phyloP scores from a whole-genome alignment of 2,113 vertebrate species.

The Prunella himalayana region DNA sequence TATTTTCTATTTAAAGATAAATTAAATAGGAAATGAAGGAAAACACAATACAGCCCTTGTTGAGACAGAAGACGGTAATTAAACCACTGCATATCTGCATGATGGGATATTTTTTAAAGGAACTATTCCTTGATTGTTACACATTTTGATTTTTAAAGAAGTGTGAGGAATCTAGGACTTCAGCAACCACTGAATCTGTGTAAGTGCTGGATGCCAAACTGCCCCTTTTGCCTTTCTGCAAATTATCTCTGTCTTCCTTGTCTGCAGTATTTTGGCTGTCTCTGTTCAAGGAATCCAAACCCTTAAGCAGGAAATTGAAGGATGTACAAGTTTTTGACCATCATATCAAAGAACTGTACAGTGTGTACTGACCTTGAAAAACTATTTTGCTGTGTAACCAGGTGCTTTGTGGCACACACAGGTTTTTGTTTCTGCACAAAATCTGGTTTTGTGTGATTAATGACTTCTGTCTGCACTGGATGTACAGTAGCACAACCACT shows the following conservation, averaged over 20 bases:
- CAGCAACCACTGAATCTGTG: background rate
- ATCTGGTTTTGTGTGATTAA: constrained; percentile 10
- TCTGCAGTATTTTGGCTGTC: background rate
- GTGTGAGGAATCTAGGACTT: background rate
- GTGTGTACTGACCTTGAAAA: background rate
- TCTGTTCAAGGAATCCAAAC: background rate
- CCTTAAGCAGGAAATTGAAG: background rate
- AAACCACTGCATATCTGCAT: constrained; percentile 6
- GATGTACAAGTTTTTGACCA: background rate
- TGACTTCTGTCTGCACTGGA: background rate
- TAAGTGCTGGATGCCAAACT: background rate
- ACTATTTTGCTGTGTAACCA: background rate
- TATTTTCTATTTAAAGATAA: constrained; percentile 1
- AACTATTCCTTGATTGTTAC: background rate
- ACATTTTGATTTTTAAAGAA: background rate
- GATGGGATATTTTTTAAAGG: background rate
- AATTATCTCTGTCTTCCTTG: background rate
- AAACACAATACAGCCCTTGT: constrained; percentile 24
- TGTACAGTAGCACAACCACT: background rate
- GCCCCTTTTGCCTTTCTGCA: background rate
- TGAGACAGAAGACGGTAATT: constrained; percentile 58
- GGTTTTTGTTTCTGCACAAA: background rate
- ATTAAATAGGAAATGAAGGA: constrained; percentile 41
- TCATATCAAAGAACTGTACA: background rate
- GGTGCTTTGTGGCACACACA: background rate